Evolutionary conservation across 1,140 invertebrate genomes (phyloP), one percentile per base, ranked within the genome.

Genomic region (Cecropterus lyciades): DNA sequence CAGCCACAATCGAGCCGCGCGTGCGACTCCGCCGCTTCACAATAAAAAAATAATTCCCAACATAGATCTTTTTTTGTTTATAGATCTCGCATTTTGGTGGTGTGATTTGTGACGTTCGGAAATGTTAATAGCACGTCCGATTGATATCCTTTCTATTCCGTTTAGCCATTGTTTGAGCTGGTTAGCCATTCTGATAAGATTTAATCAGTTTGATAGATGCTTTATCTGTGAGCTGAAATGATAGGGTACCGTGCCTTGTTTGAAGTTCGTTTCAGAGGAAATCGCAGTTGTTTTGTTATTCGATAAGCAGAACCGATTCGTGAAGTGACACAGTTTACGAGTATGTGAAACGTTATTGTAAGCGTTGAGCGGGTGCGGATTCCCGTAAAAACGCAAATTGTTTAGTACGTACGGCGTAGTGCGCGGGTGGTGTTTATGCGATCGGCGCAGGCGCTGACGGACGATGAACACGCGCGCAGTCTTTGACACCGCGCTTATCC

Each of bases 31-130:
- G 74, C 82, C 84, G 82, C 85, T 87, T 69, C 75, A 79, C 77
- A 76, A 75, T 80, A 87, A 89, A 88, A 89, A 90, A 89, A 85
- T 79, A 79, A 84, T 92, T 89, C 86, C 81, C 83, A 89, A 77
- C 86, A 84, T 90, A 85, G 82, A 89, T 89, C 80, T 87, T 90
- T 86, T 90, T 92, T 90, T 75, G 84, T 84, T 85, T 89, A 90
- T 89, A 89, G 85, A 89, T 89, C 85, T 89, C 82, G 85, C 79
- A 89, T 92, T 90, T 92, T 85, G 89, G 67, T 85, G 85, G 89
- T 92, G 89, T 92, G 89, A 92, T 92, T 92, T 92, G 89, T 90
- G 87, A 85, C 86, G 84, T 89, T 90, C 84, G 87, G 87, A 92
- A 89, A 90, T 83, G 80, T 88, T 88, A 83, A 89, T 85, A 82